phyloP scores from a whole-genome alignment of 2,888 invertebrate genomes.

The Enchytraeus crypticus region DNA sequence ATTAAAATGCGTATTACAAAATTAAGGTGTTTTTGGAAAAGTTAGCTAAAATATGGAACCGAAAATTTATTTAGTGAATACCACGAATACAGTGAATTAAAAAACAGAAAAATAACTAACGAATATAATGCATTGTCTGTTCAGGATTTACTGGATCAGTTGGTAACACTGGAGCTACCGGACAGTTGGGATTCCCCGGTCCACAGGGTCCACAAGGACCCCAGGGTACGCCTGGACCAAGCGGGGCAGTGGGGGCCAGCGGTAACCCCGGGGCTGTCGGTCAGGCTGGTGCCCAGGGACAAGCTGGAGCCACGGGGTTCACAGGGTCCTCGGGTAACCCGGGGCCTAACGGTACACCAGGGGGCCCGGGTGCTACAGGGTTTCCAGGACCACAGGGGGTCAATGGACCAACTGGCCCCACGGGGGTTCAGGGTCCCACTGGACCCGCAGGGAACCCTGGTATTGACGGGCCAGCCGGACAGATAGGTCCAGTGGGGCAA shows the following conservation, averaged over 20 bases:
- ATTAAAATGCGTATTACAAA: too few relatives aligned
- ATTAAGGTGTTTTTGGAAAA: too few relatives aligned
- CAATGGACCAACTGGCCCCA: slow-evolving; percentile 7
- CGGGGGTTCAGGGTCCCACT: slow-evolving; percentile 4
- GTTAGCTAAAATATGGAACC: too few relatives aligned
- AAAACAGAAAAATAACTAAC: too few relatives aligned
- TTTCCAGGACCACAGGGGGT: slow-evolving; percentile 12
- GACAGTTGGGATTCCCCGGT: slow-evolving; percentile 2
- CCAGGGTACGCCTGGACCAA: too few relatives aligned
- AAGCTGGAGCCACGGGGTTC: slow-evolving; percentile 1
- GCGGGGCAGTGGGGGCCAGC: slow-evolving; percentile 1
- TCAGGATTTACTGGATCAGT: slow-evolving; percentile 2
- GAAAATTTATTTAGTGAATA: too few relatives aligned
- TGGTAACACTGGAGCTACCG: background rate
- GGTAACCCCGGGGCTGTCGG: too few relatives aligned
- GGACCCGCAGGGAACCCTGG: slow-evolving; percentile 7
- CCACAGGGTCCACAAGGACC: slow-evolving; percentile 1
- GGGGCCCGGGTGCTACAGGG: slow-evolving; percentile 12
- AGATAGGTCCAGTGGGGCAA: background rate
- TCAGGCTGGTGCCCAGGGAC: slow-evolving; percentile 4
- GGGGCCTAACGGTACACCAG: slow-evolving; percentile 13
- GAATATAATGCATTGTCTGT: too few relatives aligned
- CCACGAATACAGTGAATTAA: too few relatives aligned
- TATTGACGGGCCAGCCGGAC: background rate
- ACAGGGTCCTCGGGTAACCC: slow-evolving; percentile 3